These are phyloP conservation scores for Oligia latruncula DNA, from an alignment of 2,888 invertebrate species.

Conservation along the genomic window DNA sequence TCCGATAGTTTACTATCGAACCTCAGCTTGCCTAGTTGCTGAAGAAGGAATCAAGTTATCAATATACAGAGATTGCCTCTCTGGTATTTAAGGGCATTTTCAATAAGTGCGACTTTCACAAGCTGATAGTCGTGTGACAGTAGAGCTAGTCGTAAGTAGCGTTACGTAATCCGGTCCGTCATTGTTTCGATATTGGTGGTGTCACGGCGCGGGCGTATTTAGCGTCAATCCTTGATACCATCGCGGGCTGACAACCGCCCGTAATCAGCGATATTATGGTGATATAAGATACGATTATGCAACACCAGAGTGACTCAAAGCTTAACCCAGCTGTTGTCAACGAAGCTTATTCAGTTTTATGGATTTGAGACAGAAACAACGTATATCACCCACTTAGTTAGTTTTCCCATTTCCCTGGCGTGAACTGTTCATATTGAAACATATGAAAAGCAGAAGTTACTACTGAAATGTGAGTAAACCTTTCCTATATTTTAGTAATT, in stretches of 20 bases:
- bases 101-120: constrained; percentile 74
- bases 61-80: constrained; percentile 4
- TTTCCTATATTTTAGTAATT: not conserved
- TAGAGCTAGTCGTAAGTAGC: constrained; percentile 81
- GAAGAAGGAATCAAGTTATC: constrained; percentile 22
- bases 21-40: not conserved
- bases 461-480: not conserved
- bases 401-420: not conserved
- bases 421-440: not conserved
- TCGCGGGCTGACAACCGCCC: constrained; percentile 78
- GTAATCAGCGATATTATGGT: constrained; percentile 83
- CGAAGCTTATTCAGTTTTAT: constrained; percentile 26
- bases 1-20: not conserved
- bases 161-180: constrained; percentile 86
- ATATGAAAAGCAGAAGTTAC: too few species aligned
- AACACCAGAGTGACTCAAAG: constrained; percentile 70
- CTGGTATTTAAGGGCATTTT: constrained; percentile 43
- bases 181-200: constrained; percentile 88
- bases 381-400: not conserved
- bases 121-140: constrained; percentile 77
- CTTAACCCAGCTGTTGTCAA: constrained; percentile 65
- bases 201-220: constrained; percentile 88
- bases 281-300: constrained; percentile 82
- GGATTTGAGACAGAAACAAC: not conserved
- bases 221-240: constrained; percentile 89